Base-by-base conservation (phyloP, 2,888 invertebrate genomes). In the Tortrix viridana region DNA sequence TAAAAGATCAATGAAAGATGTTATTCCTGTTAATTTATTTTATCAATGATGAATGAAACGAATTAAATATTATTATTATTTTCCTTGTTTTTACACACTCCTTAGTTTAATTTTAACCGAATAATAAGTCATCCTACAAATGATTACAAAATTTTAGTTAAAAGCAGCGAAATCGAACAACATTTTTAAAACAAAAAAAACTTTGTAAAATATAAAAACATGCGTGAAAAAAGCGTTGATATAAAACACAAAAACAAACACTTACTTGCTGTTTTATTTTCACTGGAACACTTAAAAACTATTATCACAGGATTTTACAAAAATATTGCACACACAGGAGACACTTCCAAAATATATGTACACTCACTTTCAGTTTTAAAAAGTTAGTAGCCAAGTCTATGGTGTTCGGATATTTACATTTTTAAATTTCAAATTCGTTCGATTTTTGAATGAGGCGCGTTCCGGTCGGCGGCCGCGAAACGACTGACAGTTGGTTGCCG, bases 241-340 rank as follows among this genome's bases (percentile, higher is more conserved):
- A 47, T 3, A 12, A 22, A 26, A 26, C n/a, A 46, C 67, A 67
- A 18, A 37, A 65, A 57, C 60, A 67, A 66, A 76, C 80, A 91
- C 91, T 91, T 65, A 91, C 91, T 88, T 89, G 82, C 78, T 61
- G 69, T 56, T 72, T 65, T 73, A 56, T 68, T 68, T 70, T 72
- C 76, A 74, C 79, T 69, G 78, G 71, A 65, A 58, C 74, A 73
- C 84, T 86, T 86, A 86, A 71, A 72, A 72, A 76, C 84, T 89
- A 90, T 85, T 91, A 91, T 91, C 91, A 91, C 91, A 91, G 91
- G 88, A 89, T 90, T 89, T 86, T 85, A 84, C 71, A 70, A 69
- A 68, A 65, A 66, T 69, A 77, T 70, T 73, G 72, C 76, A 80
- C 79, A 66, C 79, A 79, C 77, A 12, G 69, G 72, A 68, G 71